Conservation (phyloP, 2,113 vertebrate genomes). For the Phocoena phocoena region DNA sequence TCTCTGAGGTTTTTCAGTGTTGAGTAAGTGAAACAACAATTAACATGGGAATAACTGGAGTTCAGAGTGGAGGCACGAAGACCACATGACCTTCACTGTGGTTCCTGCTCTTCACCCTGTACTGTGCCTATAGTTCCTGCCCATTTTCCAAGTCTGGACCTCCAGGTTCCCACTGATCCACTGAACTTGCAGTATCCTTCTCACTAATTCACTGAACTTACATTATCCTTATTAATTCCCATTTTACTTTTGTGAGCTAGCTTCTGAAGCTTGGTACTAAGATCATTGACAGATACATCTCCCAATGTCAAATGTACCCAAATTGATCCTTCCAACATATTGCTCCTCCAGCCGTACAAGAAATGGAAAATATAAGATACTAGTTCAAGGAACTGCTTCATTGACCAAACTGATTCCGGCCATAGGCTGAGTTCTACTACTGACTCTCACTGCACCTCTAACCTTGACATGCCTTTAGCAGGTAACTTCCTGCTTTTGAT, state of each 20-base stretch:
- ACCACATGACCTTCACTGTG: not conserved
- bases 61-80: not conserved
- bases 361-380: not conserved
- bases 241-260: not conserved
- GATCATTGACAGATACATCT: not conserved
- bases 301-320: not conserved
- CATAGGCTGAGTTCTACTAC: not conserved
- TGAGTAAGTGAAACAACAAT: not conserved
- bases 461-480: not conserved
- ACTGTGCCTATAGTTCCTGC: not conserved
- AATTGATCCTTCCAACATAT: not conserved
- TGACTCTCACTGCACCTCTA: not conserved
- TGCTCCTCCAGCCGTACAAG: not conserved
- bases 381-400: not conserved
- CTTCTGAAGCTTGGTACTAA: not conserved
- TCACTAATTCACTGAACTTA: not conserved
- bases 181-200: not conserved
- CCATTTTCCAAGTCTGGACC: not conserved
- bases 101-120: not conserved
- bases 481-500: not conserved
- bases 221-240: not conserved
- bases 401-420: not conserved
- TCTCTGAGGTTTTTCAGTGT: not conserved
- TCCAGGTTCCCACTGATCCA: not conserved
- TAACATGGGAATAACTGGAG: not conserved